A percentile compares a stretch with the other conserved stretches of the same genome.
Conservation (phyloP, 2,888 invertebrate species). For the Miltochrista miniata region DNA sequence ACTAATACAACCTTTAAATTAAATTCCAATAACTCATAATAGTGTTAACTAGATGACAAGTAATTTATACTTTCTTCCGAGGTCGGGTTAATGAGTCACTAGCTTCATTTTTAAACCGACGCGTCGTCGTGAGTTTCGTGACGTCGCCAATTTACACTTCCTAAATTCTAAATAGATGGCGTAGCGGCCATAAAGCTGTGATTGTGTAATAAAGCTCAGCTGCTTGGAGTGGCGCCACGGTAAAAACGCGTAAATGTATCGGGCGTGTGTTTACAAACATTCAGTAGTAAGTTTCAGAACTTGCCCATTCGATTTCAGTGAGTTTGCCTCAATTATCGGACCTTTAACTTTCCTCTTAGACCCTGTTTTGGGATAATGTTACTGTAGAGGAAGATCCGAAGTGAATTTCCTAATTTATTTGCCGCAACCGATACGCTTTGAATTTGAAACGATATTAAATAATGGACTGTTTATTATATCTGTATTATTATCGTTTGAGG, state of each 20-base stretch:
- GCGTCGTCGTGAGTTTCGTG: slow-evolving; percentile 11
- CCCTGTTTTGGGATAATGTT: slow-evolving; percentile 37
- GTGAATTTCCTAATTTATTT: slow-evolving; percentile 44
- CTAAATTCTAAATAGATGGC: slow-evolving; percentile 55
- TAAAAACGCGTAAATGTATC: slow-evolving; percentile 59
- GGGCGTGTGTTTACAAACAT: slow-evolving; percentile 70
- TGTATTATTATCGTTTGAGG: slow-evolving; percentile 47
- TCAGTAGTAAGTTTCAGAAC: slow-evolving; percentile 42
- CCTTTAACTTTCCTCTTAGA: slow-evolving; percentile 47
- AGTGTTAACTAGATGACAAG: background rate
- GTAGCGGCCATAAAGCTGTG: slow-evolving; percentile 56
- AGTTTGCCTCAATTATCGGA: slow-evolving; percentile 44
- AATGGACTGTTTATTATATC: slow-evolving; percentile 51
- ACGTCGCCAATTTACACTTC: slow-evolving; percentile 45
- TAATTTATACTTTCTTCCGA: no score
- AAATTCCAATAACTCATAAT: background rate
- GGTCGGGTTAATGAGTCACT: slow-evolving; percentile 6
- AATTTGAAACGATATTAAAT: slow-evolving; percentile 58
- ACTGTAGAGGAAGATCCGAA: slow-evolving; percentile 34
- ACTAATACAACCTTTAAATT: background rate
- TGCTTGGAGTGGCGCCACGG: slow-evolving; percentile 57
- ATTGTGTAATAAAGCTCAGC: slow-evolving; percentile 69
- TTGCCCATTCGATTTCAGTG: slow-evolving; percentile 38
- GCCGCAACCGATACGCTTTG: slow-evolving; percentile 52
- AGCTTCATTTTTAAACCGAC: slow-evolving; percentile 21